phyloP scores from a whole-genome alignment of 2,888 invertebrate species.

The Zygogramma bicolorata region DNA sequence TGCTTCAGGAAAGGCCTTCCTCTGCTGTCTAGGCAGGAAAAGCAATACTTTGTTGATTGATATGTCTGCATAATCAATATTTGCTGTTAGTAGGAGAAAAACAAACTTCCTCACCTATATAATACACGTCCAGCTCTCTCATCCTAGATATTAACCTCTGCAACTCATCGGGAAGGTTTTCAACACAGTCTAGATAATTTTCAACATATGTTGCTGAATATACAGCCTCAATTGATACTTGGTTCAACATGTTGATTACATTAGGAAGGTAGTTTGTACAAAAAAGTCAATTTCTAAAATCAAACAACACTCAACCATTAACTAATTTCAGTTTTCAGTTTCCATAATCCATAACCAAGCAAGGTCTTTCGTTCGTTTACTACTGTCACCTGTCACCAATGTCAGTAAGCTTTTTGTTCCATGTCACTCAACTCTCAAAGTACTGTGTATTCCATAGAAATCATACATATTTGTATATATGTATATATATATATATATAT shows the following conservation, averaged over 20 bases:
- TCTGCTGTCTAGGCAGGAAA: too few relatives aligned
- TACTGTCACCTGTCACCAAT: too few relatives aligned
- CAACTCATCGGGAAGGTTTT: slow-evolving; percentile 95
- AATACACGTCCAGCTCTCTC: slow-evolving; percentile 92
- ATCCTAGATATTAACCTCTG: slow-evolving; percentile 93
- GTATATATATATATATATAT: too few relatives aligned
- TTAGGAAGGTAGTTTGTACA: slow-evolving; percentile 17
- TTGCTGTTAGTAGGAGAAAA: slow-evolving; percentile 30
- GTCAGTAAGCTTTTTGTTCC: too few relatives aligned
- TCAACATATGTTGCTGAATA: slow-evolving; percentile 94
- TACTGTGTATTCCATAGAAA: too few relatives aligned
- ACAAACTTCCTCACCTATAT: slow-evolving; percentile 75
- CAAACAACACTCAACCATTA: slow-evolving; percentile 21
- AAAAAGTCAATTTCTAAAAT: slow-evolving; percentile 28
- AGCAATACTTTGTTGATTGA: not conserved
- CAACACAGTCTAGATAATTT: slow-evolving; percentile 95
- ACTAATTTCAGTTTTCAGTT: too few relatives aligned
- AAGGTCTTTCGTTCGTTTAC: too few relatives aligned
- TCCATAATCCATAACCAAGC: too few relatives aligned
- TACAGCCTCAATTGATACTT: slow-evolving; percentile 87
- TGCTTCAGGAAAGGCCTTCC: too few relatives aligned
- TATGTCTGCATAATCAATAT: not conserved
- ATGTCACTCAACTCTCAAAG: too few relatives aligned
- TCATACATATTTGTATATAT: too few relatives aligned
- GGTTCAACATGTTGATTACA: slow-evolving; percentile 72